phyloP scores from a whole-genome alignment of 2,888 invertebrate genomes.

The Pachymerium ferrugineum region DNA sequence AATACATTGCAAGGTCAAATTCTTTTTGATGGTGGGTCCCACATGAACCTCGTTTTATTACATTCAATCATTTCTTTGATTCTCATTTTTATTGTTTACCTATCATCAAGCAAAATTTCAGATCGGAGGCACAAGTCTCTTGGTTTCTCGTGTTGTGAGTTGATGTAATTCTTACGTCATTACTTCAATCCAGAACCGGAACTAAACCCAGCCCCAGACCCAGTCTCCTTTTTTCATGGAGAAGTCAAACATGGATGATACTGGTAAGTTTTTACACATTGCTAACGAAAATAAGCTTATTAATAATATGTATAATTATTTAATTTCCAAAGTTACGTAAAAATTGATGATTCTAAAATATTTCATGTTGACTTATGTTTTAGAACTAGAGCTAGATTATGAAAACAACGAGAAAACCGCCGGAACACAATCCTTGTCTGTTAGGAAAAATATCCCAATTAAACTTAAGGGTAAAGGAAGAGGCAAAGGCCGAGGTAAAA shows the following conservation, averaged over 20 bases:
- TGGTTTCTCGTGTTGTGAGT: no score
- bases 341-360: background rate
- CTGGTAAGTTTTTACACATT: background rate
- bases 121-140: no score
- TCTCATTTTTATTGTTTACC: no score
- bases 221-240: no score
- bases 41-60: no score
- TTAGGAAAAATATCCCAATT: conserved; percentile 39
- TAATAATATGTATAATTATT: background rate
- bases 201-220: no score
- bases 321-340: background rate
- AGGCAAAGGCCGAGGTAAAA: conserved; percentile 35
- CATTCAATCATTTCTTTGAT: no score
- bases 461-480: conserved; percentile 39
- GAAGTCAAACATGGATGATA: background rate
- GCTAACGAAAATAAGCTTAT: background rate
- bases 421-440: conserved; percentile 36
- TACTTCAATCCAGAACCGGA: no score
- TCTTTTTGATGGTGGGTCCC: no score
- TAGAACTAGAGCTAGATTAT: conserved; percentile 38
- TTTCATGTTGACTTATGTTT: conserved; percentile 16
- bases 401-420: conserved; percentile 37
- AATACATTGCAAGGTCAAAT: no score
- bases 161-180: no score
- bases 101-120: no score